These are phyloP conservation scores for Drosophila nasuta DNA, from an alignment of 1,140 invertebrate genomes.

Conservation along the genomic window DNA sequence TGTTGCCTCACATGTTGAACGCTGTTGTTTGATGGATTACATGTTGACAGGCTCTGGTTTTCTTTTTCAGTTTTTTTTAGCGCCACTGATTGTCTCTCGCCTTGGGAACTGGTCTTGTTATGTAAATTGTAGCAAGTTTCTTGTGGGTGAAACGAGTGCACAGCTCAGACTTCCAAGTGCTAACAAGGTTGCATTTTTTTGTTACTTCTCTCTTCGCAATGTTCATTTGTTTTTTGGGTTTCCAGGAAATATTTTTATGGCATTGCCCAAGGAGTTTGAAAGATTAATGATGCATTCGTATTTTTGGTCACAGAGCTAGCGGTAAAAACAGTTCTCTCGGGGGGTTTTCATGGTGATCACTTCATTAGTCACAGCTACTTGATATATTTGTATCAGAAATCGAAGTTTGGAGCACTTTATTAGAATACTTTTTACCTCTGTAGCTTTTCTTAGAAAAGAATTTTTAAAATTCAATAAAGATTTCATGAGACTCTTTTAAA, in stretches of 20 bases:
- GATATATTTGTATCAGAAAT: neutral
- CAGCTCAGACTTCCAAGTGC: slow-evolving; percentile 56
- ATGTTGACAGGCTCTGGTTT: slow-evolving; percentile 75
- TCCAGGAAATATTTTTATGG: slow-evolving; percentile 42
- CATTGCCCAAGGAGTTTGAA: slow-evolving; percentile 31
- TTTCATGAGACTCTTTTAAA: no score
- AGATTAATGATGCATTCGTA: slow-evolving; percentile 44
- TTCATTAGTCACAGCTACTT: slow-evolving; percentile 33
- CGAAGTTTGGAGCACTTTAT: no score
- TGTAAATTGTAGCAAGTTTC: slow-evolving; percentile 68
- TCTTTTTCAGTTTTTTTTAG: slow-evolving; percentile 29
- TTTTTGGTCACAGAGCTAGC: slow-evolving; percentile 30
- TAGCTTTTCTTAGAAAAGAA: no score
- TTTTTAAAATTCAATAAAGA: neutral
- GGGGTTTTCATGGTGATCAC: slow-evolving; percentile 23
- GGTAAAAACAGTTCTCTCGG: slow-evolving; percentile 31
- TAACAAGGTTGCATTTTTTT: slow-evolving; percentile 63
- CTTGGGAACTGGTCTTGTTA: slow-evolving; percentile 82
- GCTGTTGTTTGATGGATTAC: slow-evolving; percentile 73
- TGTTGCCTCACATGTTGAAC: slow-evolving; percentile 59
- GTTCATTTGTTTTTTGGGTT: slow-evolving; percentile 15
- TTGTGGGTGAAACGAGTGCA: slow-evolving; percentile 68
- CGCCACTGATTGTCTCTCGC: slow-evolving; percentile 76
- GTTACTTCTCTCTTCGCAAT: neutral
- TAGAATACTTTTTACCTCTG: neutral